These are phyloP conservation scores for Aproaerema taeniolella DNA, from an alignment of 2,888 invertebrate genomes.

Conservation along the genomic window DNA sequence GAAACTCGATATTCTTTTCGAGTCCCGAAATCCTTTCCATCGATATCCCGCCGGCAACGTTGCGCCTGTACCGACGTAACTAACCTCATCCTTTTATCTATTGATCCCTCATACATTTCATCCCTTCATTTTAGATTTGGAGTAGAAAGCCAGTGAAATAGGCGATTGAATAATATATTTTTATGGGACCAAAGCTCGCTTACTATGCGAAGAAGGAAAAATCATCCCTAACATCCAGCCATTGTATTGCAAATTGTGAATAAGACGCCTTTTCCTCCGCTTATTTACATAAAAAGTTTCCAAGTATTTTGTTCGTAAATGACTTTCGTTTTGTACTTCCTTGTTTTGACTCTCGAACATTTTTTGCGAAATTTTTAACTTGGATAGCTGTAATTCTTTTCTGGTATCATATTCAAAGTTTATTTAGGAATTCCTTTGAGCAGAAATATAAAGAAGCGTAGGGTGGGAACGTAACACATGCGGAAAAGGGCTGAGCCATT, in stretches of 20 bases:
- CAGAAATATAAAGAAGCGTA: too few species aligned
- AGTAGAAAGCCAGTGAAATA: conserved; percentile 59
- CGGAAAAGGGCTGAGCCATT: background rate
- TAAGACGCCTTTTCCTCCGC: conserved; percentile 59
- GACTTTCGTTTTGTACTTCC: conserved; percentile 57
- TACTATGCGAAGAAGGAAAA: conserved; percentile 69
- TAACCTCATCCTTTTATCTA: conserved; percentile 39
- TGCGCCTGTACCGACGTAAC: conserved; percentile 28
- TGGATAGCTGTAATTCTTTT: too few species aligned
- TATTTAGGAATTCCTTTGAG: too few species aligned
- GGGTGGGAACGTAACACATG: background rate
- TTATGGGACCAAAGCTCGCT: conserved; percentile 63
- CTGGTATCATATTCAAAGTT: too few species aligned
- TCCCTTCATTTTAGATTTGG: conserved; percentile 57
- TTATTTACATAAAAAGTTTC: conserved; percentile 70
- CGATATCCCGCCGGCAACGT: conserved; percentile 20
- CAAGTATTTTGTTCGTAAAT: conserved; percentile 60
- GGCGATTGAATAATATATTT: conserved; percentile 74
- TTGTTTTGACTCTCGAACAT: conserved; percentile 31
- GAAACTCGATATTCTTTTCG: conserved; percentile 3
- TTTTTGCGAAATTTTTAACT: too few species aligned
- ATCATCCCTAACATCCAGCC: conserved; percentile 66
- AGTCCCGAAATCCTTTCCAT: conserved; percentile 9
- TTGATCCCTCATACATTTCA: conserved; percentile 56
- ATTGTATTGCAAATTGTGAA: conserved; percentile 75